phyloP scores from a whole-genome alignment of 1,140 invertebrate genomes.

The Zeugodacus cucurbitae region DNA sequence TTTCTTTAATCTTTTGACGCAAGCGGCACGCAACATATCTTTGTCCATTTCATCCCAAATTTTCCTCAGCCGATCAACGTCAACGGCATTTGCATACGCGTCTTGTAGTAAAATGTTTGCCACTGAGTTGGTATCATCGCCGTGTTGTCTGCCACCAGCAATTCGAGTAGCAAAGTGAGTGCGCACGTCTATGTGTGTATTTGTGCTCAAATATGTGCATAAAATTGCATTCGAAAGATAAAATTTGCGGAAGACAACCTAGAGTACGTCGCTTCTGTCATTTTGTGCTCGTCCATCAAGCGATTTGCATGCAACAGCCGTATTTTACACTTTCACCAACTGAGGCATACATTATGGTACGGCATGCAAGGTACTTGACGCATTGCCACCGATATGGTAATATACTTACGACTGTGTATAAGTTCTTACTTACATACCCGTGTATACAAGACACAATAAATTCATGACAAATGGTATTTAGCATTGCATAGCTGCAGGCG shows the following conservation, averaged over 20 bases:
- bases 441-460: background rate
- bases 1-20: too few relatives aligned
- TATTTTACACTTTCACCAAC: constrained; percentile 1
- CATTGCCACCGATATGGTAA: background rate
- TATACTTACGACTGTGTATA: background rate
- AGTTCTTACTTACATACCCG: background rate
- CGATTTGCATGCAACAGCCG: too few relatives aligned
- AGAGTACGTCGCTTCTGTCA: too few relatives aligned
- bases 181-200: background rate
- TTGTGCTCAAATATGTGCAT: background rate
- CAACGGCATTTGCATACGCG: background rate
- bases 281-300: too few relatives aligned
- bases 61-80: too few relatives aligned
- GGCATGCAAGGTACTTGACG: background rate
- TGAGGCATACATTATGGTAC: background rate
- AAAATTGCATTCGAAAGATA: too few relatives aligned
- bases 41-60: too few relatives aligned
- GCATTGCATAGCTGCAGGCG: background rate
- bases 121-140: background rate
- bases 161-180: background rate
- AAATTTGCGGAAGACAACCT: too few relatives aligned
- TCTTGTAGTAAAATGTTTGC: background rate
- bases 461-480: background rate
- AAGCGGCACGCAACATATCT: too few relatives aligned
- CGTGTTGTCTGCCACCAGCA: background rate